phyloP scores from a whole-genome alignment of 2,797 vertebrate genomes.

The Luscinia luscinia region DNA sequence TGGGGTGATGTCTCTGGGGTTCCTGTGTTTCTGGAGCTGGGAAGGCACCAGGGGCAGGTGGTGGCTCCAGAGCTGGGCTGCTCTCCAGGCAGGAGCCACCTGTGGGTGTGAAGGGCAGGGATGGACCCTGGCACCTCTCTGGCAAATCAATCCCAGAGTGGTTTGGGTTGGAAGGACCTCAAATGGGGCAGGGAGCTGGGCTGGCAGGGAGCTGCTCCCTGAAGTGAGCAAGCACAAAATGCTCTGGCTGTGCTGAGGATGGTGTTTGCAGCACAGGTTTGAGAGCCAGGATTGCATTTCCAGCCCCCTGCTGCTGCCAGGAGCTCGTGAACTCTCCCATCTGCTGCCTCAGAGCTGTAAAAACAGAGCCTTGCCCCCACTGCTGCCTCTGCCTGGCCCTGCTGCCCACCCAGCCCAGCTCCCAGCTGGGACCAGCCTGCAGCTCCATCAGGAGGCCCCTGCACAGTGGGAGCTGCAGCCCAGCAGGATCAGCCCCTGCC shows the following conservation, averaged over 20 bases:
- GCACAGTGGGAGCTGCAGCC: no score
- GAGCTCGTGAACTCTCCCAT: neutral
- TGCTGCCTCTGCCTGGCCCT: neutral
- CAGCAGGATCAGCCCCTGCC: neutral
- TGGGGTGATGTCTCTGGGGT: neutral
- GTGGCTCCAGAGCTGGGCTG: neutral
- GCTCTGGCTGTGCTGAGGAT: rapidly evolving
- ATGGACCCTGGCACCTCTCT: rapidly evolving
- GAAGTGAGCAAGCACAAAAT: neutral
- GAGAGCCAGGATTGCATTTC: rapidly evolving
- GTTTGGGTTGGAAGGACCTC: neutral
- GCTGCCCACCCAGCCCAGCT: neutral
- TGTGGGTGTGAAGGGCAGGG: neutral
- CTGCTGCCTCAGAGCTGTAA: neutral
- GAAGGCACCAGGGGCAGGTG: rapidly evolving
- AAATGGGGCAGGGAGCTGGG: neutral
- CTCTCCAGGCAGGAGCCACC: neutral
- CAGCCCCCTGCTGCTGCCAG: neutral
- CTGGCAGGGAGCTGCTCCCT: no score
- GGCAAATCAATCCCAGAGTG: neutral
- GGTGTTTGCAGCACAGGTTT: neutral
- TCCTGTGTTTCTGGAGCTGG: neutral
- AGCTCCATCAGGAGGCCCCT: no score
- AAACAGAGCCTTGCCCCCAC: rapidly evolving
- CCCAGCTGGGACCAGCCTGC: neutral